phyloP scores from a whole-genome alignment of 2,797 vertebrate species.

The Carcharodon carcharias region DNA sequence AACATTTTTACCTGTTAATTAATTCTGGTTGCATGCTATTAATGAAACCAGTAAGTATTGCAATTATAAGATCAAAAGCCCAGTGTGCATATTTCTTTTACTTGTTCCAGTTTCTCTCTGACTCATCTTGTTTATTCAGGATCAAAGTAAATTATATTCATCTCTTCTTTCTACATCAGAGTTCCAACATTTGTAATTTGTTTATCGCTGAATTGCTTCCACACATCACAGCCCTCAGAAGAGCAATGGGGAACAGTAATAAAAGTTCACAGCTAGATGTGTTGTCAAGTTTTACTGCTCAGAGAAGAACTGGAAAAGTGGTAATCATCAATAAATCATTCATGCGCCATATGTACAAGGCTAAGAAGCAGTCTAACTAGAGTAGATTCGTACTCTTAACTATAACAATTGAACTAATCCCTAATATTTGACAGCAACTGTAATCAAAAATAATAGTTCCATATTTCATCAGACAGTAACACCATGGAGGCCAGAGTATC shows the following conservation, averaged over 20 bases:
- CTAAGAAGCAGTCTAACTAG: too few relatives aligned
- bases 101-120: conserved; percentile 4
- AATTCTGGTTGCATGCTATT: not conserved
- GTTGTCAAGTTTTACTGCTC: not conserved
- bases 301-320: too few relatives aligned
- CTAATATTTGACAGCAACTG: not conserved
- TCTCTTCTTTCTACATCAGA: conserved; percentile 3
- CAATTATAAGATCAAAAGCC: conserved; percentile 32
- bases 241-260: not conserved
- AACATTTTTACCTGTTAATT: conserved; percentile 8
- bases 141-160: conserved; percentile 5
- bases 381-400: not conserved
- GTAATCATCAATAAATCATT: not conserved
- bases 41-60: conserved; percentile 2
- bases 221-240: conserved; percentile 6
- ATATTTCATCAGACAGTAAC: not conserved
- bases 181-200: conserved; percentile 10
- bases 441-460: not conserved
- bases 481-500: not conserved
- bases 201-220: conserved; percentile 2
- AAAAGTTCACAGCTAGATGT: not conserved
- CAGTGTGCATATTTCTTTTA: not conserved
- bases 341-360: not conserved
- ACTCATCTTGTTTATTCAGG: not conserved
- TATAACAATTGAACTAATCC: not conserved